These are phyloP conservation scores for Tetramorium parvispinum DNA, from an alignment of 1,140 invertebrate species.

Conservation along the genomic window DNA sequence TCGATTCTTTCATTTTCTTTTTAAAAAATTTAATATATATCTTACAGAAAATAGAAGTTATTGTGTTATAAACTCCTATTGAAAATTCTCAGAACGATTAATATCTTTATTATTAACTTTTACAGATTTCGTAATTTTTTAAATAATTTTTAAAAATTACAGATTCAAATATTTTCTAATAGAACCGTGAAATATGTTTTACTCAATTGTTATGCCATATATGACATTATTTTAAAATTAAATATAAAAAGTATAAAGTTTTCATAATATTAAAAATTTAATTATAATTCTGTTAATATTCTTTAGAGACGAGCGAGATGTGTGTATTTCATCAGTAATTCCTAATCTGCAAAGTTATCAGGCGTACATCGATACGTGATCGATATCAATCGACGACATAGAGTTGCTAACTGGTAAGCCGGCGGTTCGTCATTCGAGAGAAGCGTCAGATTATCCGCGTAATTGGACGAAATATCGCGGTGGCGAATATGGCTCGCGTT, in stretches of 20 bases:
- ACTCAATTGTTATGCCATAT: background rate
- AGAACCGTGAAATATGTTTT: background rate
- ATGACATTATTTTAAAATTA: background rate
- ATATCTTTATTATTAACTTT: constrained; percentile 46
- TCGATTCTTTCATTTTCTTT: background rate
- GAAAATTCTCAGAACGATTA: background rate
- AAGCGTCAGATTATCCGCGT: constrained; percentile 70
- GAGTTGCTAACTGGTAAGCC: background rate
- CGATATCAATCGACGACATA: constrained; percentile 44
- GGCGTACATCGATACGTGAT: constrained; percentile 39
- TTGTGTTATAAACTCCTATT: background rate
- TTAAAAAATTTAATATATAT: background rate
- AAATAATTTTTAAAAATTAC: background rate
- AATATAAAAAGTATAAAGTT: constrained; percentile 12
- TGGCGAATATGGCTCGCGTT: constrained; percentile 54
- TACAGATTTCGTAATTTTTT: background rate
- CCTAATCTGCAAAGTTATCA: constrained; percentile 15
- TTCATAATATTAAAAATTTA: background rate
- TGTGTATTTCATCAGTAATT: background rate
- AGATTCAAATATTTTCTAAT: background rate
- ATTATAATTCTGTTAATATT: background rate
- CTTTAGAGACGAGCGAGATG: background rate
- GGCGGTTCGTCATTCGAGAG: constrained; percentile 58
- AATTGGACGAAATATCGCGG: constrained; percentile 76
- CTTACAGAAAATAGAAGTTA: background rate